A percentile compares a stretch with the other conserved stretches of the same genome.
phyloP scores from a whole-genome alignment of 2,888 invertebrate genomes.

The Desoria tigrina region DNA sequence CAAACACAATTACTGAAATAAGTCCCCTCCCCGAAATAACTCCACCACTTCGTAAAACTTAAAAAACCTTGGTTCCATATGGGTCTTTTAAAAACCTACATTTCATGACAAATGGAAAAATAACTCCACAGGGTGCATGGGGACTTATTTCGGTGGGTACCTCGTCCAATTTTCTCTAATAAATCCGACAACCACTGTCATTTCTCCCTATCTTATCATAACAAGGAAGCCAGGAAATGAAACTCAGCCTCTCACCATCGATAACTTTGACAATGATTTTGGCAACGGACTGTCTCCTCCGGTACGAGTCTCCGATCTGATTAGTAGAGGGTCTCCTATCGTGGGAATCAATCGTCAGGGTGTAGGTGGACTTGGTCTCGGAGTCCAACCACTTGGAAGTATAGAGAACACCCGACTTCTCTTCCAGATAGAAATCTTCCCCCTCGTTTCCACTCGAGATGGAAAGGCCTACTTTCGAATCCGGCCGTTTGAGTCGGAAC shows the following conservation, averaged over 20 bases:
- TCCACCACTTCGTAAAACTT: too few relatives aligned
- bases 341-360: conserved; percentile 83
- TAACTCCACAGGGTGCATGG: too few relatives aligned
- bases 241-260: conserved; percentile 86
- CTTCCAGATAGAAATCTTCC: conserved; percentile 81
- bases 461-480: conserved; percentile 81
- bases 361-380: conserved; percentile 79
- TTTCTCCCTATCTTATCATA: too few relatives aligned
- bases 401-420: conserved; percentile 84
- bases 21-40: too few relatives aligned
- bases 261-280: conserved; percentile 84
- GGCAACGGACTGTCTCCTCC: conserved; percentile 82
- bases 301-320: conserved; percentile 59
- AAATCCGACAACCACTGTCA: too few relatives aligned
- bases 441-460: conserved; percentile 91
- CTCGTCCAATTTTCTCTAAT: too few relatives aligned
- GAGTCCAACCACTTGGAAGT: conserved; percentile 80
- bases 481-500: conserved; percentile 80
- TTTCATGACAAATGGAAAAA: too few relatives aligned
- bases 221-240: neutral
- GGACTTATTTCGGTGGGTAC: too few relatives aligned
- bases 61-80: too few relatives aligned
- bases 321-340: conserved; percentile 71
- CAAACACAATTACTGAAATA: too few relatives aligned
- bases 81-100: too few relatives aligned